Evolutionary conservation across 2,113 vertebrate genomes (phyloP).

Genomic region (Tiliqua scincoides): DNA sequence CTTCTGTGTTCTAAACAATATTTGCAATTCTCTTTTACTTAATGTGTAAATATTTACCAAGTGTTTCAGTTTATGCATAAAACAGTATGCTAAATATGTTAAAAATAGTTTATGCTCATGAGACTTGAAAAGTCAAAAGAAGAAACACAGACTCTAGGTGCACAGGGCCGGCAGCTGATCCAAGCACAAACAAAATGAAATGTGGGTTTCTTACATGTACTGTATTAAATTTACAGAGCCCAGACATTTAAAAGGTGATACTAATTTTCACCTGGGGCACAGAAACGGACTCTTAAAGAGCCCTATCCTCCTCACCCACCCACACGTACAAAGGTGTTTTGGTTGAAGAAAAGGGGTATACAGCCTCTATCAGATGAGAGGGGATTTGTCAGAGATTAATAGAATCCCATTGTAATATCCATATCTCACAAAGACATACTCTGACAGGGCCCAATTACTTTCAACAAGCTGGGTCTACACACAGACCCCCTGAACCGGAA

Average conservation of each 20-base stretch:
- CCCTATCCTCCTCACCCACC: background rate
- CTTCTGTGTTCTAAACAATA: background rate
- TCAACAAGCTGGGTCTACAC: conserved; percentile 74
- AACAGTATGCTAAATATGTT: too few species aligned
- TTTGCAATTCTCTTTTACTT: background rate
- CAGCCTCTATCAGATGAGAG: conserved; percentile 73
- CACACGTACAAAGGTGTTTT: conserved; percentile 19
- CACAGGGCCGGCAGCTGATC: background rate
- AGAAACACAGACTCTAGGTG: background rate
- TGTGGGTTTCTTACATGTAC: background rate
- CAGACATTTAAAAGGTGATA: background rate
- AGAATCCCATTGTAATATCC: conserved; percentile 80
- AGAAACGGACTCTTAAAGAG: background rate
- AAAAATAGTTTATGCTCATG: background rate
- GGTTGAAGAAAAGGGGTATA: conserved; percentile 64
- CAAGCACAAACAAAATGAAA: background rate
- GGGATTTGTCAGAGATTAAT: conserved; percentile 81
- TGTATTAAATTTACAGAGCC: background rate
- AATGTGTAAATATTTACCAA: background rate
- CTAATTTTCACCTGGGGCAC: background rate
- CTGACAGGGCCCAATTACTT: conserved; percentile 79
- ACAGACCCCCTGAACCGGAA: conserved; percentile 75
- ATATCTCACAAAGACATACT: conserved; percentile 78
- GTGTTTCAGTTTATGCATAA: too few species aligned
- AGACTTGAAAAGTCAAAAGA: background rate